Conservation (phyloP, 2,888 invertebrate species). For the Ormyrus pomaceus region DNA sequence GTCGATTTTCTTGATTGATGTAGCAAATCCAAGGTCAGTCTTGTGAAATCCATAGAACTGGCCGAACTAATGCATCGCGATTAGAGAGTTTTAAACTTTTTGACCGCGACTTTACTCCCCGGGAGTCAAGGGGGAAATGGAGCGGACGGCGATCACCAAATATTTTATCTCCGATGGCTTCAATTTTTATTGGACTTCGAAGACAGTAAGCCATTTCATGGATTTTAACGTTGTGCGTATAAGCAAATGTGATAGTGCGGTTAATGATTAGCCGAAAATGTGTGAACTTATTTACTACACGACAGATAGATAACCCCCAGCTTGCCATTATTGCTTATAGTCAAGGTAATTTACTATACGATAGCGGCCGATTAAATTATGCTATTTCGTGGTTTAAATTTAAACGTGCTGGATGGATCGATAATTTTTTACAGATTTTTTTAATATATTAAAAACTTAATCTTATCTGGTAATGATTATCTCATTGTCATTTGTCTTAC, state of each 20-base stretch:
- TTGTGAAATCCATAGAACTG: conserved; percentile 6
- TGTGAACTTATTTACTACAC: conserved; percentile 71
- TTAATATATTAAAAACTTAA: no score
- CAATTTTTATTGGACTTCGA: conserved; percentile 66
- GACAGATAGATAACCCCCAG: conserved; percentile 71
- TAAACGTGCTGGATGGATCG: conserved; percentile 49
- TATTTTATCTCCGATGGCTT: conserved; percentile 61
- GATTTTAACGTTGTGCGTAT: conserved; percentile 64
- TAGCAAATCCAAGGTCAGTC: conserved; percentile 5
- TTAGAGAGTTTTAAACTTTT: neutral
- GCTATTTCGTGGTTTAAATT: neutral
- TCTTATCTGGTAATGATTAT: no score
- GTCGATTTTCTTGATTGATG: conserved; percentile 4
- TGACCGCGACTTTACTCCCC: neutral
- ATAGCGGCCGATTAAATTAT: neutral
- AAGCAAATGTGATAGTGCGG: conserved; percentile 45
- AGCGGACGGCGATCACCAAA: conserved; percentile 46
- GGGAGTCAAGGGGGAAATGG: conserved; percentile 42
- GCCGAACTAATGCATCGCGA: neutral
- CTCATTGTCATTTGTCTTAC: no score
- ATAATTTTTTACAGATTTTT: neutral
- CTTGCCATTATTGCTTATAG: conserved; percentile 59
- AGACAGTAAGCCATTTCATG: conserved; percentile 70
- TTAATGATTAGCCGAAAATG: conserved; percentile 70
- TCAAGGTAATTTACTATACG: conserved; percentile 26